These are phyloP conservation scores for Saguinus midas DNA, from an alignment of 2,113 vertebrate species.

Conservation along the genomic window DNA sequence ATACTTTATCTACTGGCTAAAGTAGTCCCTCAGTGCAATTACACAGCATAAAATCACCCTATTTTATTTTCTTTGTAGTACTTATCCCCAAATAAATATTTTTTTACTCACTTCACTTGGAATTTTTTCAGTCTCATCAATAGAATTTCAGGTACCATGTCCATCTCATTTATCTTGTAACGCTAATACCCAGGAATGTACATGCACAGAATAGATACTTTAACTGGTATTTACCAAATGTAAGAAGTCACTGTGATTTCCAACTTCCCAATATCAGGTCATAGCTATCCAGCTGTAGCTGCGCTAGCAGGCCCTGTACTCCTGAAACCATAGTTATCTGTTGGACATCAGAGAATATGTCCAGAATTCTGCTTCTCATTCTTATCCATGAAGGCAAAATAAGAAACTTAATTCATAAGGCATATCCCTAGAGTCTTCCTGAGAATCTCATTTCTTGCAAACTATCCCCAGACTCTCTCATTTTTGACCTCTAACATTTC, in stretches of 20 bases:
- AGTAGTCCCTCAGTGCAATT: not conserved
- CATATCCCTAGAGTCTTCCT: not conserved
- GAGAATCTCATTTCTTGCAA: conserved; percentile 47
- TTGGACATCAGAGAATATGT: not conserved
- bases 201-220: not conserved
- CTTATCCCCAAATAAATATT: not conserved
- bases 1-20: not conserved
- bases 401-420: not conserved
- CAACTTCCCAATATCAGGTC: not conserved
- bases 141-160: not conserved
- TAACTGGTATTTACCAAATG: not conserved
- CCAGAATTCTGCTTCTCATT: not conserved
- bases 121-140: not conserved
- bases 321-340: not conserved
- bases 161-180: not conserved
- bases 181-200: rapidly evolving
- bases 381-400: not conserved
- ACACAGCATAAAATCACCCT: not conserved
- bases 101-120: not conserved
- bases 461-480: not conserved
- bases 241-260: not conserved
- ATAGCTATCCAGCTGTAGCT: not conserved
- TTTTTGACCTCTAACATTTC: conserved; percentile 37
- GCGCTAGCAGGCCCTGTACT: not conserved
- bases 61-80: not conserved